Evolutionary conservation across 1,140 invertebrate genomes (phyloP).

Genomic region (Melitaea cinxia): DNA sequence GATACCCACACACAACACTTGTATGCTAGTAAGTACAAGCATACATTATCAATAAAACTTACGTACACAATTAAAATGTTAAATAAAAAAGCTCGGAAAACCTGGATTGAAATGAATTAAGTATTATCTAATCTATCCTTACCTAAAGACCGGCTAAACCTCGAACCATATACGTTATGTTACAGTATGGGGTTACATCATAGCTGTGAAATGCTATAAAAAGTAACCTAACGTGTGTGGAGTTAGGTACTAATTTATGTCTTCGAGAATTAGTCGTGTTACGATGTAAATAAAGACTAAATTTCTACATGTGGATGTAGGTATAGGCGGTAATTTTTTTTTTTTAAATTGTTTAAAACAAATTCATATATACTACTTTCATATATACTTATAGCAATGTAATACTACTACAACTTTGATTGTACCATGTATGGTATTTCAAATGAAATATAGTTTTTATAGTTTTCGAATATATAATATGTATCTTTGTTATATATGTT

Average conservation of each 20-base stretch:
- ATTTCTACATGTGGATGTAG: background rate
- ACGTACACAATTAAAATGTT: no score
- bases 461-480: no score
- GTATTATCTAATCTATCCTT: slow-evolving; percentile 8
- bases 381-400: no score
- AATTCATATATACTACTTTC: no score
- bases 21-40: no score
- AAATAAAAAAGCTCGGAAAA: background rate
- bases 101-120: slow-evolving; percentile 2
- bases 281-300: background rate
- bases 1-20: background rate
- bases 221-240: background rate
- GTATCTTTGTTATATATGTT: no score
- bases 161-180: background rate
- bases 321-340: no score
- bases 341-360: no score
- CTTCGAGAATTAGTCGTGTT: background rate
- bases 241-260: background rate
- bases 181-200: slow-evolving; percentile 1
- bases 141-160: slow-evolving; percentile 7
- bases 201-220: background rate
- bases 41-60: slow-evolving; percentile 13
- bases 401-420: no score
- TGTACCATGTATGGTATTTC: no score
- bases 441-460: no score